Evolutionary conservation across 2,113 vertebrate species (phyloP).

Genomic region (Plectropomus leopardus): DNA sequence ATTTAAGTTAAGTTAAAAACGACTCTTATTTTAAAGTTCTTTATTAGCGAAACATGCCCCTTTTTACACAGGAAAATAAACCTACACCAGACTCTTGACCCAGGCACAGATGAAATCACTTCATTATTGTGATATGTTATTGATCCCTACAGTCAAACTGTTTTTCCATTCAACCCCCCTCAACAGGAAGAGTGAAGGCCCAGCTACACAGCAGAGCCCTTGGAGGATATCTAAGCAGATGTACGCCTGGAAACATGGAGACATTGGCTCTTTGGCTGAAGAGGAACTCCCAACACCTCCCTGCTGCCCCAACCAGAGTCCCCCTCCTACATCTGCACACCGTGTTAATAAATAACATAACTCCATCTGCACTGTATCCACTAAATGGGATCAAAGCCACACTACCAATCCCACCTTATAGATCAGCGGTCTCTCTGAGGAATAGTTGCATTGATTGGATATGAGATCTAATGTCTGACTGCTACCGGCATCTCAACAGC

Average conservation of each 20-base stretch:
- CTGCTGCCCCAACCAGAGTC: background rate
- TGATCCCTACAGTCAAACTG: conserved; percentile 10
- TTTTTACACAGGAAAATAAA: background rate
- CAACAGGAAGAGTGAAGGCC: background rate
- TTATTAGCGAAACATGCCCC: too few species aligned
- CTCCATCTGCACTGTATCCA: conserved; percentile 39
- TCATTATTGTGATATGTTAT: conserved; percentile 31
- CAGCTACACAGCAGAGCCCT: background rate
- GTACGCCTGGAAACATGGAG: conserved; percentile 4
- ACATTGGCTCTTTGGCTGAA: background rate
- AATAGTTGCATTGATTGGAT: conserved; percentile 70
- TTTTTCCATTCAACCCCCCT: conserved; percentile 3
- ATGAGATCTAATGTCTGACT: conserved; percentile 64
- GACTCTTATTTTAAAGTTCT: too few species aligned
- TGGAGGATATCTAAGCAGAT: conserved; percentile 5
- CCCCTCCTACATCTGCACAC: conserved; percentile 30
- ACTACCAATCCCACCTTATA: conserved; percentile 4
- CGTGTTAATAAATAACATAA: conserved; percentile 40
- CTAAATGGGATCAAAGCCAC: conserved; percentile 32
- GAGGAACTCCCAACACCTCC: conserved; percentile 9
- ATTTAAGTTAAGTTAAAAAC: too few species aligned
- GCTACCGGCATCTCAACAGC: conserved; percentile 57
- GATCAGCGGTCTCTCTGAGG: conserved; percentile 53
- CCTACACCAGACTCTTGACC: background rate
- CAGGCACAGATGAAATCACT: background rate